A percentile compares a stretch with the other conserved stretches of the same genome.
These are phyloP conservation scores for Crambe crambe DNA, from an alignment of 37 sponge, comb jelly and placozoan species.

Conservation along the genomic window DNA sequence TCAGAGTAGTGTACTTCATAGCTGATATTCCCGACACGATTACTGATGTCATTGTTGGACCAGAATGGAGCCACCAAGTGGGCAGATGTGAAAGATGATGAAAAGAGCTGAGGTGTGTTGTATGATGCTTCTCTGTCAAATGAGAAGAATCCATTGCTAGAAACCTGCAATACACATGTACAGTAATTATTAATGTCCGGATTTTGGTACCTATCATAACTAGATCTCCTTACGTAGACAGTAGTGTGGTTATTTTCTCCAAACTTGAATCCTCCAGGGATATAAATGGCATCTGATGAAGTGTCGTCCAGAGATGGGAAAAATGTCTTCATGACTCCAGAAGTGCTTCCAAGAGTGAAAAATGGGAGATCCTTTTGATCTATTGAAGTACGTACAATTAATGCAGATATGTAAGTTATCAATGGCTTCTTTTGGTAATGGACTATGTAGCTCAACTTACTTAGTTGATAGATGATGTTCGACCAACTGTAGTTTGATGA, in stretches of 20 bases:
- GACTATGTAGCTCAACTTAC: background rate
- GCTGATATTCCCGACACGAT: slow-evolving; percentile 4
- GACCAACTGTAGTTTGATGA: slow-evolving; percentile 4
- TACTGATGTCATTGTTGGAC: slow-evolving; percentile 28
- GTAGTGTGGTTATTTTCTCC: slow-evolving; percentile 12
- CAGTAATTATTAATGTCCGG: too few species aligned
- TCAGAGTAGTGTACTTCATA: slow-evolving; percentile 23
- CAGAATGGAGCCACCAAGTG: slow-evolving; percentile 35
- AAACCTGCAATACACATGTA: background rate
- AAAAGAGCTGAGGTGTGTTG: background rate
- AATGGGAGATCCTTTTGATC: background rate
- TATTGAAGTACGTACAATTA: too few species aligned
- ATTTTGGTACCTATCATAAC: too few species aligned
- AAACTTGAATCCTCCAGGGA: slow-evolving; percentile 12
- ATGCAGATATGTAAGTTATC: too few species aligned
- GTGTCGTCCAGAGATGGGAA: slow-evolving; percentile 2
- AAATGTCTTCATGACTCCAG: background rate
- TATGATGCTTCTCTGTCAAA: background rate
- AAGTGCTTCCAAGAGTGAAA: slow-evolving; percentile 9
- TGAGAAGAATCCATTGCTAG: slow-evolving; percentile 4
- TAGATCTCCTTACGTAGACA: slow-evolving; percentile 18
- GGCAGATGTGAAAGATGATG: background rate
- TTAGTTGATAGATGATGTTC: slow-evolving; percentile 48
- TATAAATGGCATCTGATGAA: slow-evolving; percentile 3
- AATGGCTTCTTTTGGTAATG: too few species aligned